These are phyloP conservation scores for Micrastur ruficollis DNA, from an alignment of 2,797 vertebrate genomes.

Conservation along the genomic window DNA sequence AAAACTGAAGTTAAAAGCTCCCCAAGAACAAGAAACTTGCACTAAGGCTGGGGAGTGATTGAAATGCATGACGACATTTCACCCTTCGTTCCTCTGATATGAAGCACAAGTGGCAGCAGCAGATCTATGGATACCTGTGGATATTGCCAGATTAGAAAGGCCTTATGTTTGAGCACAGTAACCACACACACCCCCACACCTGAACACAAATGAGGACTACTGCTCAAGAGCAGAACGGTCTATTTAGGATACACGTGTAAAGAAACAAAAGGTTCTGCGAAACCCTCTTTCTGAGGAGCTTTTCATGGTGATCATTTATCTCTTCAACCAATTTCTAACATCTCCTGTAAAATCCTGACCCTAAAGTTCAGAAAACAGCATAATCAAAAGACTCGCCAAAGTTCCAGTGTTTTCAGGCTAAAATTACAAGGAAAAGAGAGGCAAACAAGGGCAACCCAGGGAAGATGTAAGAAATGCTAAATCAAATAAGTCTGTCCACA, in stretches of 20 bases:
- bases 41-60: neutral
- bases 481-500: neutral
- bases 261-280: neutral
- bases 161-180: neutral
- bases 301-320: neutral
- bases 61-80: neutral
- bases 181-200: neutral
- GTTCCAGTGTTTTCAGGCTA: neutral
- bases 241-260: accelerated
- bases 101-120: neutral
- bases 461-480: neutral
- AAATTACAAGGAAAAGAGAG: neutral
- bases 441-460: neutral
- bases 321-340: neutral
- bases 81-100: neutral
- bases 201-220: neutral
- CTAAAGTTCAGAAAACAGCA: neutral
- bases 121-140: neutral
- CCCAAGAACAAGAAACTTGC: neutral
- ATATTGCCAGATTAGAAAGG: neutral
- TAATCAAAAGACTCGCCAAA: neutral
- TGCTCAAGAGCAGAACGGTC: neutral
- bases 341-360: neutral
- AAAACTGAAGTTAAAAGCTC: neutral
- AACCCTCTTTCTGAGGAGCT: neutral